Percentiles rank a stretch among this genome's conserved stretches.
Conservation (phyloP, 2,113 vertebrate genomes). For the Amblyornis subalaris region DNA sequence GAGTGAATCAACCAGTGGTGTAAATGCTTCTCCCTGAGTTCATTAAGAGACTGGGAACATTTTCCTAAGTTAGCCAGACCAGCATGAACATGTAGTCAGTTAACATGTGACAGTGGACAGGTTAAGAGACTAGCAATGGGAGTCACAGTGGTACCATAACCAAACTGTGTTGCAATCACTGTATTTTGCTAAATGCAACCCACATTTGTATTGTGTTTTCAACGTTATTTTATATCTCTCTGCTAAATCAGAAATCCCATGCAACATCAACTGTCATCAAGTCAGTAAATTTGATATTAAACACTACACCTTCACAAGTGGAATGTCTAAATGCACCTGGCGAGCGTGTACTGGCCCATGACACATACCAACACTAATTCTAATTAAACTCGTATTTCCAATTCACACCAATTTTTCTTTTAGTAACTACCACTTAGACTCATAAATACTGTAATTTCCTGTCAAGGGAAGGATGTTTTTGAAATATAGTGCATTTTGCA, state of each 20-base stretch:
- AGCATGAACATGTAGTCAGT: too few relatives aligned
- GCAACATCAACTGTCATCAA: background rate
- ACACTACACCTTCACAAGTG: background rate
- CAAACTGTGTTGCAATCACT: background rate
- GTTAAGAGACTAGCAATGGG: background rate
- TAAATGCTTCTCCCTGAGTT: background rate
- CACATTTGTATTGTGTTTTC: background rate
- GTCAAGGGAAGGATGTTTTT: background rate
- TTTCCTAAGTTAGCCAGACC: background rate
- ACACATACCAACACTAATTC: background rate
- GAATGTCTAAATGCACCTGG: background rate
- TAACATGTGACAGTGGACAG: background rate
- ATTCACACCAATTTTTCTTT: background rate
- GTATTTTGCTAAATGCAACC: background rate
- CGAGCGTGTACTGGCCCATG: background rate
- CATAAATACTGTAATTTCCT: background rate
- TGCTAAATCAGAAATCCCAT: background rate
- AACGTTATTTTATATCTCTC: background rate
- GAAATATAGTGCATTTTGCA: background rate
- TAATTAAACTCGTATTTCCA: background rate
- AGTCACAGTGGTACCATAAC: background rate
- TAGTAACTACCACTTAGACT: background rate
- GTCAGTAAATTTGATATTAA: background rate
- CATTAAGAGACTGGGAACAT: background rate
- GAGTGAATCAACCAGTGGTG: background rate